Base-by-base conservation (phyloP, 2,888 invertebrate species). In the Phengaris arion region DNA sequence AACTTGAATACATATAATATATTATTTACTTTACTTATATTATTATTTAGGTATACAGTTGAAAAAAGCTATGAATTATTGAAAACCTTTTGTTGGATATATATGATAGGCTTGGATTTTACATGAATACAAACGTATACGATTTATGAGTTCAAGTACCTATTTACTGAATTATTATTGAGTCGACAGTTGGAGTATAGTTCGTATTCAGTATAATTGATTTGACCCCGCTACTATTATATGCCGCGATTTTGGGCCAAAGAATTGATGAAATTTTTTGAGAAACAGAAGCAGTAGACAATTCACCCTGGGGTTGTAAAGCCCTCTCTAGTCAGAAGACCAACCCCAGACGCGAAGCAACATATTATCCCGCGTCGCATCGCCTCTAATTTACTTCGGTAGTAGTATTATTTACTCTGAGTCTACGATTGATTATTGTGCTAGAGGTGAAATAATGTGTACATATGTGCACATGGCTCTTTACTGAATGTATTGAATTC, bases 121-220 rank as follows among this genome's bases (percentile, higher is more conserved):
- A 64, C 64, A 64, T 64, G 64, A 35, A 45, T 22, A 64, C 35
- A 64, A 64, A 22, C 22, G 35, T 35, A 35, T 64, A 64, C 64
- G 64, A 45, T 64, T 64, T 64, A 45, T 13, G 64, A 64, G 64
- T 64, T 64, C 64, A 64, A 64, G 45, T 64, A 64, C 64, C 64
- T 64, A 64, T 64, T 12, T 64, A 45, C 64, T 64, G 35, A 35
- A 64, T 64, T 15, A 35, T 64, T 64, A 64, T 64, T 45, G 64
- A 64, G 64, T 45, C 64, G 12, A 12, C 64, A 64, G 64, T 45
- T 64, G 35, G 10, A 64, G 22, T 22, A 64, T 22, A 22, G 22
- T 22, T 64, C 64, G 35, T 64, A 64, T 64, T 64, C 64, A 64
- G 64, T 12, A 64, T 64, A 64, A 64, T 64, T 64, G 64, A 64